phyloP scores from a whole-genome alignment of 2,113 vertebrate genomes.

The human region DNA sequence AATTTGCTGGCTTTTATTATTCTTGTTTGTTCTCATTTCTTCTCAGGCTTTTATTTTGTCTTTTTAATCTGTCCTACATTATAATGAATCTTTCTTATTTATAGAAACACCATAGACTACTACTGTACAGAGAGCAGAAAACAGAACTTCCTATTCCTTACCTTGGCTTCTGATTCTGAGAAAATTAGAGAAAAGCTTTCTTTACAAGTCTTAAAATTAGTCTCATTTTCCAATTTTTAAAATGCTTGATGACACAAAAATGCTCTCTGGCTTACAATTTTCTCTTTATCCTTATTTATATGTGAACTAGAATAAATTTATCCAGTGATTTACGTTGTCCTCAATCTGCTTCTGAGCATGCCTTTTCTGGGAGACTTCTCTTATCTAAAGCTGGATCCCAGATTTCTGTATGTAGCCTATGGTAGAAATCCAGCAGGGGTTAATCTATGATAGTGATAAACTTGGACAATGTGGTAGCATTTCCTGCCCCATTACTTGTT shows the following conservation, averaged over 20 bases:
- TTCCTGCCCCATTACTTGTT: background rate
- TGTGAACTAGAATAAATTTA: background rate
- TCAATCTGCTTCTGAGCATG: background rate
- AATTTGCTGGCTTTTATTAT: background rate
- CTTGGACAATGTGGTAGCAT: accelerated
- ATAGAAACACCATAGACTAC: background rate
- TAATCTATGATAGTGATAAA: background rate
- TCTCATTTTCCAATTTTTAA: background rate
- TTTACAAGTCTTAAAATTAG: background rate
- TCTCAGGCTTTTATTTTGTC: background rate
- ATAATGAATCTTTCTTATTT: background rate
- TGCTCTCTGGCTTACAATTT: background rate
- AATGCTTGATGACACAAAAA: background rate
- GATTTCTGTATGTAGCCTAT: background rate
- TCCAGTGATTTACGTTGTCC: accelerated
- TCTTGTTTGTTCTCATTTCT: background rate
- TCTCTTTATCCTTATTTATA: background rate
- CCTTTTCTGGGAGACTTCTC: background rate
- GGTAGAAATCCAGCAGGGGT: background rate
- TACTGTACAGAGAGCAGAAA: background rate
- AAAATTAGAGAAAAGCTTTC: background rate
- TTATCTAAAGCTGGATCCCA: background rate
- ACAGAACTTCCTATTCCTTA: background rate
- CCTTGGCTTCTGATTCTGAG: background rate
- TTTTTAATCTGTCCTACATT: background rate